Conservation (phyloP, 2,797 vertebrate species). For the Gila robusta region DNA sequence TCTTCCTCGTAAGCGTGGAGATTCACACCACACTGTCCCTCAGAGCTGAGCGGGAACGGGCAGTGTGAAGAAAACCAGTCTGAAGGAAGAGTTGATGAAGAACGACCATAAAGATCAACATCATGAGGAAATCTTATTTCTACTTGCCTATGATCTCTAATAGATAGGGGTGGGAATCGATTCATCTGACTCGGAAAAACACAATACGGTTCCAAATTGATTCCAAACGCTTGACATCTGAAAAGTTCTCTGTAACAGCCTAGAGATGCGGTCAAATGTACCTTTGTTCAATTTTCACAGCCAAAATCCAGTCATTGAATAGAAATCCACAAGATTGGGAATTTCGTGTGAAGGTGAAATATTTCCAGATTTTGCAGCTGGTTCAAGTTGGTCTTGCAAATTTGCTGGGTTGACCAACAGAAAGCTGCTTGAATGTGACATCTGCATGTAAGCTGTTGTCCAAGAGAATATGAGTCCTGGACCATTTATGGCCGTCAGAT, state of each 20-base stretch:
- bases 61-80: conserved; percentile 27
- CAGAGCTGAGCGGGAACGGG: conserved; percentile 8
- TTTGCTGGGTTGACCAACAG: neutral
- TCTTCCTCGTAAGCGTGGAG: conserved; percentile 42
- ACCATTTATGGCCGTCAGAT: no score
- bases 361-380: neutral
- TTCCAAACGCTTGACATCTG: neutral
- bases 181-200: neutral
- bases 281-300: neutral
- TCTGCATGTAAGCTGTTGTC: no score
- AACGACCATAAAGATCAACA: neutral
- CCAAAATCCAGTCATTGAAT: neutral
- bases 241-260: neutral
- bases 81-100: conserved; percentile 16
- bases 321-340: neutral
- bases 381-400: neutral
- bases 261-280: neutral
- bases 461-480: no score
- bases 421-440: neutral
- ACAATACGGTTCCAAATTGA: neutral
- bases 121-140: neutral
- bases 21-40: conserved; percentile 33
- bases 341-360: neutral
- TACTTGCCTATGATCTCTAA: neutral
- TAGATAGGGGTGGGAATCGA: neutral